phyloP scores from a whole-genome alignment of 2,797 vertebrate species.

The Moxostoma hubbsi region DNA sequence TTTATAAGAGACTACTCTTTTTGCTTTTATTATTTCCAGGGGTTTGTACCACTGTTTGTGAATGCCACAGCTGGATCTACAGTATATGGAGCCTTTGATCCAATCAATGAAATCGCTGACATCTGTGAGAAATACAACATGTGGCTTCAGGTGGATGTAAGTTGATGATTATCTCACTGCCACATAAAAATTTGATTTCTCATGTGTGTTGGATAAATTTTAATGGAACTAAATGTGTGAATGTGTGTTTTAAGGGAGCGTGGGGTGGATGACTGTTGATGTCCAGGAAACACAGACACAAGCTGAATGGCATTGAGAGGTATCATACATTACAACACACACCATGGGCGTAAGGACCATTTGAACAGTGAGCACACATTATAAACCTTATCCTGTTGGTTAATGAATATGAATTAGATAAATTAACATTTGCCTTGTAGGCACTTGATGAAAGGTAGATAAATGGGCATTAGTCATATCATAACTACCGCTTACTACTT shows the following conservation, averaged over 20 bases:
- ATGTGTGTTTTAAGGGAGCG: slow-evolving; percentile 82
- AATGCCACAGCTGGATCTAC: slow-evolving; percentile 97
- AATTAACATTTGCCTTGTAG: too few species aligned
- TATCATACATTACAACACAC: slow-evolving; percentile 60
- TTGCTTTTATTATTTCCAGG: slow-evolving; percentile 73
- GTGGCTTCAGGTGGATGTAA: slow-evolving; percentile 98
- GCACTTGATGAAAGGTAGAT: too few species aligned
- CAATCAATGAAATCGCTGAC: slow-evolving; percentile 95
- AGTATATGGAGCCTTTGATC: slow-evolving; percentile 96
- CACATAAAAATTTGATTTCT: neutral
- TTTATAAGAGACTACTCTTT: neutral
- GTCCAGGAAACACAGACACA: slow-evolving; percentile 96
- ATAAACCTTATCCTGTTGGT: too few species aligned
- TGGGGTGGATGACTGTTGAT: slow-evolving; percentile 97
- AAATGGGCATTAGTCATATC: too few species aligned
- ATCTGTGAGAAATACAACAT: slow-evolving; percentile 97
- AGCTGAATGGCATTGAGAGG: slow-evolving; percentile 94
- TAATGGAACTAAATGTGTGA: slow-evolving; percentile 13
- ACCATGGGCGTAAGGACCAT: too few species aligned
- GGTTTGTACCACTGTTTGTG: slow-evolving; percentile 90
- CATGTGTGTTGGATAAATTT: neutral
- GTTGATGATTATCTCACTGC: slow-evolving; percentile 57
- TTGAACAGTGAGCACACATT: neutral
- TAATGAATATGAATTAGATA: too few species aligned
- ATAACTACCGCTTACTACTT: too few species aligned